A percentile compares a stretch with the other conserved stretches of the same genome.
These are phyloP conservation scores for Charina bottae DNA, from an alignment of 2,113 vertebrate species.

Conservation along the genomic window DNA sequence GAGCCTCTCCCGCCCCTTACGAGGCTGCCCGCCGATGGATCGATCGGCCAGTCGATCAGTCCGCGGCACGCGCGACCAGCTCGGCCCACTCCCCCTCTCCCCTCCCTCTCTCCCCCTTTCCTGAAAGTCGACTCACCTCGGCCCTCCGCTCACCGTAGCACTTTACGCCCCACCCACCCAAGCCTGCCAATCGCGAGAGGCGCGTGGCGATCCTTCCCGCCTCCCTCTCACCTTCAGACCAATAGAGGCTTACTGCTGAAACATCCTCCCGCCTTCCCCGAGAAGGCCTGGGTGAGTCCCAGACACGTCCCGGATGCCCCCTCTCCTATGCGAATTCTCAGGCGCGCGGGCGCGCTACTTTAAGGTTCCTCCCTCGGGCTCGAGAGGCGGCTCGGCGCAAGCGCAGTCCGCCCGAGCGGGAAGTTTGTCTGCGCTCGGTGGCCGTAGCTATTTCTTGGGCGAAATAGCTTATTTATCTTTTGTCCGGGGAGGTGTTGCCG, in stretches of 20 bases:
- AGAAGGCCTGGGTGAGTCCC: background rate
- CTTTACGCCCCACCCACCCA: background rate
- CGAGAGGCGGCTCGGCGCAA: background rate
- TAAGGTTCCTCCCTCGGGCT: background rate
- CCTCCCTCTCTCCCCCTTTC: background rate
- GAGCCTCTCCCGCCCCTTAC: background rate
- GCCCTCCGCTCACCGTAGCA: background rate
- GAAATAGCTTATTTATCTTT: no score
- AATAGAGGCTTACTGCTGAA: background rate
- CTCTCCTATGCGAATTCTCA: background rate
- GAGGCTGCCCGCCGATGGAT: background rate
- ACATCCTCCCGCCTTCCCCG: background rate
- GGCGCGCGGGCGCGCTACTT: background rate
- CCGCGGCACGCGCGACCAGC: background rate
- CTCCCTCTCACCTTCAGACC: background rate
- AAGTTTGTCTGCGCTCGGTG: background rate
- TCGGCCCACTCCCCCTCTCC: background rate
- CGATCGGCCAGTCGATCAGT: background rate
- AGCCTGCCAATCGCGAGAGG: background rate
- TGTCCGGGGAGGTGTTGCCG: background rate
- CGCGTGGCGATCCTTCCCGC: background rate
- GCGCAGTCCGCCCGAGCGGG: background rate
- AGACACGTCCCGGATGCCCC: background rate
- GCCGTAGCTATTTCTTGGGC: slow-evolving; percentile 1
- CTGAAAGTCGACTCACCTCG: background rate